These are phyloP conservation scores for Gallirallus australis DNA, from an alignment of 2,797 vertebrate species.

Conservation along the genomic window DNA sequence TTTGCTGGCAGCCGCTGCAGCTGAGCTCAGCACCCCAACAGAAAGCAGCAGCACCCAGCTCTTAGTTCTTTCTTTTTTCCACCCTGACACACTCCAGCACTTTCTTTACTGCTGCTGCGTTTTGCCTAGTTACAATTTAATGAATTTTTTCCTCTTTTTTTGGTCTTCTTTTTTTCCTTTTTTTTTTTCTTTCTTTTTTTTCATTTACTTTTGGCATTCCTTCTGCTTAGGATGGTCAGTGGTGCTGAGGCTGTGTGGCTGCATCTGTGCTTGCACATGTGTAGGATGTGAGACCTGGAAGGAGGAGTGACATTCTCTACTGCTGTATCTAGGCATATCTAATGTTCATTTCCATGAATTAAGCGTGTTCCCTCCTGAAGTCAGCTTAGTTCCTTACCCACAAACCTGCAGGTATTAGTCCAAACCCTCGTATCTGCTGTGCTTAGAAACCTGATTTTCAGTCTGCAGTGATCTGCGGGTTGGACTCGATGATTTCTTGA, in stretches of 20 bases:
- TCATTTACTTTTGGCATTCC: background rate
- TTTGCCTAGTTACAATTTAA: background rate
- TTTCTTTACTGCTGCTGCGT: background rate
- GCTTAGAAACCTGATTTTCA: background rate
- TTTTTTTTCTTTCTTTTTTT: background rate
- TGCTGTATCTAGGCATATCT: background rate
- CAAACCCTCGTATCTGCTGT: background rate
- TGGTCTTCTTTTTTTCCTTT: background rate
- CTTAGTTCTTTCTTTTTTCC: background rate
- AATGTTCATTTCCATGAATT: background rate
- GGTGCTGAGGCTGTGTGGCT: background rate
- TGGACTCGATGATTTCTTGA: too few species aligned
- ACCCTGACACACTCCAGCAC: background rate
- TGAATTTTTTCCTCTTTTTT: too few species aligned
- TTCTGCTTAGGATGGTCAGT: background rate
- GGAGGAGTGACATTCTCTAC: background rate
- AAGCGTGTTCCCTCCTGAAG: background rate
- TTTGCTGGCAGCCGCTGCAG: background rate
- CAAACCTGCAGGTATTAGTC: background rate
- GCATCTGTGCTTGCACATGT: background rate
- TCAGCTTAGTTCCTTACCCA: background rate
- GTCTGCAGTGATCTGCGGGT: background rate
- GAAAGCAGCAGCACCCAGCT: background rate
- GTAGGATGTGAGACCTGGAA: background rate
- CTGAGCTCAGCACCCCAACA: constrained; percentile 27